A percentile compares a stretch with the other conserved stretches of the same genome.
Conservation (phyloP, 2,888 invertebrate genomes). For the Cheilosia vulpina region DNA sequence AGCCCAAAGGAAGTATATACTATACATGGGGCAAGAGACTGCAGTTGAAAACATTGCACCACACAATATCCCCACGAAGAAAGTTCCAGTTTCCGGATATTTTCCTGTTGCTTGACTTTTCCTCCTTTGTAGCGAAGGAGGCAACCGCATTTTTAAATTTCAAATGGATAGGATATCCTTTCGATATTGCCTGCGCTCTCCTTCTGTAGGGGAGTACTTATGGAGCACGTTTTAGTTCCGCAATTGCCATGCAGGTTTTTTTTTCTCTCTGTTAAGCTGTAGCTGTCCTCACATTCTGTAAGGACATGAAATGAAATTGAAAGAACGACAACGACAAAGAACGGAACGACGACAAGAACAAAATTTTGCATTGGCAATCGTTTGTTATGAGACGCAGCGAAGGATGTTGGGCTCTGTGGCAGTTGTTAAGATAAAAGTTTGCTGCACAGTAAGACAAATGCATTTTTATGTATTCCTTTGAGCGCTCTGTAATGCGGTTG, state of each 20-base stretch:
- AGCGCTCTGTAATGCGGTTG: slow-evolving; percentile 41
- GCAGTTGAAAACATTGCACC: slow-evolving; percentile 56
- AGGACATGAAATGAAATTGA: slow-evolving; percentile 65
- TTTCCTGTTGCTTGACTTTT: slow-evolving; percentile 73
- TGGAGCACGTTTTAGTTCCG: slow-evolving; percentile 26
- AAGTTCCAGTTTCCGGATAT: slow-evolving; percentile 70
- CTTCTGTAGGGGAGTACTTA: neutral
- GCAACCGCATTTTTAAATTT: slow-evolving; percentile 69
- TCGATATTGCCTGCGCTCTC: slow-evolving; percentile 58
- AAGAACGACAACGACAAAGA: slow-evolving; percentile 55
- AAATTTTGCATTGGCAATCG: slow-evolving; percentile 44
- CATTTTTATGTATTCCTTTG: slow-evolving; percentile 60
- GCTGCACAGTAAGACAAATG: slow-evolving; percentile 45
- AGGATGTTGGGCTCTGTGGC: slow-evolving; percentile 25
- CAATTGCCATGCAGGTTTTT: slow-evolving; percentile 58
- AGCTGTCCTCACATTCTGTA: slow-evolving; percentile 26
- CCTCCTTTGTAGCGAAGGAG: slow-evolving; percentile 1
- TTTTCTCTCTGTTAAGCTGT: neutral
- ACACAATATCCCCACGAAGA: slow-evolving; percentile 28
- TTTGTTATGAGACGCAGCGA: slow-evolving; percentile 11
- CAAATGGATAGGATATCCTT: slow-evolving; percentile 65
- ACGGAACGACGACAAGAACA: slow-evolving; percentile 21
- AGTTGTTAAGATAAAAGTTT: slow-evolving; percentile 67
- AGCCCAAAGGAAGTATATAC: slow-evolving; percentile 53
- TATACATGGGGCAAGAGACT: neutral